These are phyloP conservation scores for Excalfactoria chinensis DNA, from an alignment of 2,113 vertebrate species.

Conservation along the genomic window DNA sequence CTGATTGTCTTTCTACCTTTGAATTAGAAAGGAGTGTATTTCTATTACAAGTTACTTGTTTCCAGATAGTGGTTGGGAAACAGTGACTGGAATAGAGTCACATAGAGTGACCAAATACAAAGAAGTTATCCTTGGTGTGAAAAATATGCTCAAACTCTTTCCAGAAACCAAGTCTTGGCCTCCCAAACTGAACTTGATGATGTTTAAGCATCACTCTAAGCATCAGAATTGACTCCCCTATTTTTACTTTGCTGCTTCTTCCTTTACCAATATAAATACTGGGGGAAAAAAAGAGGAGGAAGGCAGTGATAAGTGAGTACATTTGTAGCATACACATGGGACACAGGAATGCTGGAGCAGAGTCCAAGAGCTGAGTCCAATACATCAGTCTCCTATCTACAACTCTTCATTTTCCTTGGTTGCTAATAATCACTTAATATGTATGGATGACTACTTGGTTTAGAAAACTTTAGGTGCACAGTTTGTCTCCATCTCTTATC, in stretches of 20 bases:
- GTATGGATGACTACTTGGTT: constrained; percentile 21
- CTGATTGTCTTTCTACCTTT: neutral
- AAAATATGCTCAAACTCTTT: neutral
- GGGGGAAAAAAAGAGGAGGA: neutral
- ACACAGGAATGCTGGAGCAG: neutral
- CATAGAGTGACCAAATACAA: neutral
- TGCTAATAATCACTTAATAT: neutral
- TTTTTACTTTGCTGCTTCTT: neutral
- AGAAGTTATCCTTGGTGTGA: neutral
- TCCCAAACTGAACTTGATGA: neutral
- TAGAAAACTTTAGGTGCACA: constrained; percentile 18
- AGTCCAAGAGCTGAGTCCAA: neutral
- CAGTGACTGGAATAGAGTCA: neutral
- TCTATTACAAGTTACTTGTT: neutral
- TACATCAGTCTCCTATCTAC: neutral
- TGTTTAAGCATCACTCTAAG: neutral
- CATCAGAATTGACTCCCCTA: fast-evolving
- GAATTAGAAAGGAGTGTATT: neutral
- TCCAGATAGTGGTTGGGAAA: fast-evolving
- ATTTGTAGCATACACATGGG: neutral
- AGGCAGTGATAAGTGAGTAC: neutral
- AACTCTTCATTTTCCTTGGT: neutral
- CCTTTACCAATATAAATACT: neutral
- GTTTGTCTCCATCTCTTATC: constrained; percentile 16
- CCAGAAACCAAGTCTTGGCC: neutral